Percentiles rank a stretch among this genome's conserved stretches.
Evolutionary conservation across 2,113 vertebrate genomes (phyloP).

Genomic region (Leucopsar rothschildi): DNA sequence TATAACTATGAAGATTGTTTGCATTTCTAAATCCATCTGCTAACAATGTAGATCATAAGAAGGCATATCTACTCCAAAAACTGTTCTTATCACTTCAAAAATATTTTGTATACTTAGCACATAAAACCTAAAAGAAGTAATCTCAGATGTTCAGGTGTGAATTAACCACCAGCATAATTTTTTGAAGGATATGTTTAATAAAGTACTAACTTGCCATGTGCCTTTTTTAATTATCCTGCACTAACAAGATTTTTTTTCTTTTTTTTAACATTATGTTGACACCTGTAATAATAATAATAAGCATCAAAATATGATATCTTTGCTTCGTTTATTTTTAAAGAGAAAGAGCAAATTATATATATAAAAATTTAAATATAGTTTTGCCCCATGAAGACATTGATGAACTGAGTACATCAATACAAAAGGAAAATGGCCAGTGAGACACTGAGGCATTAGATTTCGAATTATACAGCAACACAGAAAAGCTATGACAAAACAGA

Average conservation of each 20-base stretch:
- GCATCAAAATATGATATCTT: neutral
- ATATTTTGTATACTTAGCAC: neutral
- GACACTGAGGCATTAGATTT: neutral
- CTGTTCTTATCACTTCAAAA: neutral
- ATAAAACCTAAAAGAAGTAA: neutral
- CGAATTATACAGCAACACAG: neutral
- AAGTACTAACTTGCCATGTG: neutral
- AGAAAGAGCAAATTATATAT: neutral
- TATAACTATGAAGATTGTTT: neutral
- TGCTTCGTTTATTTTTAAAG: neutral
- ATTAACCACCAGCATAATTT: neutral
- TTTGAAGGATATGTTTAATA: neutral
- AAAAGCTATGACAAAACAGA: neutral
- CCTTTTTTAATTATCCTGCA: neutral
- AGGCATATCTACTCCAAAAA: neutral
- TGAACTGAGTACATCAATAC: neutral
- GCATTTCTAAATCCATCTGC: neutral
- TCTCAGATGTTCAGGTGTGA: neutral
- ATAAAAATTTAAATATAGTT: neutral
- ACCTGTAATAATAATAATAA: neutral
- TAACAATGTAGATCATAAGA: neutral
- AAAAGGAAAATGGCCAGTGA: neutral
- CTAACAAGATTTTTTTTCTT: neutral
- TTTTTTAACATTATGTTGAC: neutral
- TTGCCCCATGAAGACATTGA: neutral